phyloP scores from a whole-genome alignment of 2,888 invertebrate species.

The Xestia ashworthii region DNA sequence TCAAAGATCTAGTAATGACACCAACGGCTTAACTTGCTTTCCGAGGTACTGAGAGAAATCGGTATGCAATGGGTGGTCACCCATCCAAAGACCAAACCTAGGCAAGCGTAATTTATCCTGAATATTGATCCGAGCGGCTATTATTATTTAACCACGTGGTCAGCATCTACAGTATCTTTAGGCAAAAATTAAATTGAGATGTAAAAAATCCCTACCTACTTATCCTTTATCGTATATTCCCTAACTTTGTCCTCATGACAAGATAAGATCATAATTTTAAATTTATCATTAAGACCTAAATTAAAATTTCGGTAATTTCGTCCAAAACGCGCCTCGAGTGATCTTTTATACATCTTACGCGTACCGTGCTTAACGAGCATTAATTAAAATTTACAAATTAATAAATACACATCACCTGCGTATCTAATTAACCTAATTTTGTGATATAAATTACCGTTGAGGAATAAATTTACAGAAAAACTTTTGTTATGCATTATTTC shows the following conservation, averaged over 20 bases:
- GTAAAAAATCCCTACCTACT: neutral
- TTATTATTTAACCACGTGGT: no score
- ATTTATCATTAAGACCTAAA: constrained; percentile 27
- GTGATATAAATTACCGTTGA: constrained; percentile 47
- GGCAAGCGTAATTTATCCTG: no score
- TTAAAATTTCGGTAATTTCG: constrained; percentile 47
- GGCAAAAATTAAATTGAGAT: neutral
- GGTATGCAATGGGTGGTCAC: no score
- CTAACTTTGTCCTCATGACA: constrained; percentile 2
- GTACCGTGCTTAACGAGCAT: constrained; percentile 50
- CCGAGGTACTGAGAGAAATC: no score
- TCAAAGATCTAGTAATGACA: no score
- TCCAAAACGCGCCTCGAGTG: constrained; percentile 34
- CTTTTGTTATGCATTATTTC: constrained; percentile 47
- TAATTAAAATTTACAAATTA: constrained; percentile 67
- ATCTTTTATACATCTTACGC: constrained; percentile 61
- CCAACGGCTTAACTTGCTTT: no score
- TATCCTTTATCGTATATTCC: neutral
- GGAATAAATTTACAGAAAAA: constrained; percentile 38
- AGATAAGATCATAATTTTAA: constrained; percentile 31
- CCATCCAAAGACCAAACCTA: no score
- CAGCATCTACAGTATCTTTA: neutral
- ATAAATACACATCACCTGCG: constrained; percentile 65
- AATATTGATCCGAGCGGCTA: no score
- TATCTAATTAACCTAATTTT: constrained; percentile 66